A percentile compares a stretch with the other conserved stretches of the same genome.
Evolutionary conservation across 2,113 vertebrate genomes (phyloP).

Genomic region (Lampris incognitus): DNA sequence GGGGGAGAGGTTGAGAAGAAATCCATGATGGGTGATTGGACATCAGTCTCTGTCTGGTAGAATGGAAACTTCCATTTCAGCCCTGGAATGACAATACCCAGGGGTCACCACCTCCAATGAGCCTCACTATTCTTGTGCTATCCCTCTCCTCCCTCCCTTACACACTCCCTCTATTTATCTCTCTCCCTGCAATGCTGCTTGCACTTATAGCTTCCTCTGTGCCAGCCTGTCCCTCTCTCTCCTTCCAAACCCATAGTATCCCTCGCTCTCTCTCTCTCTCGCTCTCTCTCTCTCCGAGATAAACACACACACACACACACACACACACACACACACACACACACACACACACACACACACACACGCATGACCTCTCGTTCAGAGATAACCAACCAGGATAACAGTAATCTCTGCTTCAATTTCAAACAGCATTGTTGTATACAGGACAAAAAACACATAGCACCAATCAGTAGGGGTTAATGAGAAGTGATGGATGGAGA

Average conservation of each 20-base stretch:
- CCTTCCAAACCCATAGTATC: neutral
- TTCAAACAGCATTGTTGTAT: neutral
- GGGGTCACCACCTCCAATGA: conserved; percentile 3
- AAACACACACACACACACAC: neutral
- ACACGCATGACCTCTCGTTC: neutral
- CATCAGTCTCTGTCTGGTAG: conserved; percentile 28
- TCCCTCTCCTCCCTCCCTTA: neutral
- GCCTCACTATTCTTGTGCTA: neutral
- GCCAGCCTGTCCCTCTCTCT: neutral
- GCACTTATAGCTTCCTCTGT: neutral
- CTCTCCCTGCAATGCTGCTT: neutral
- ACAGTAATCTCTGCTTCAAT: neutral
- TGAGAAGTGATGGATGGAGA: neutral
- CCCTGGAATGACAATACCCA: conserved; percentile 12
- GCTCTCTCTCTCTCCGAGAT: neutral
- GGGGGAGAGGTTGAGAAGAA: neutral
- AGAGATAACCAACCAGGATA: neutral
- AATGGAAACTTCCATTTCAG: neutral
- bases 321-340: neutral
- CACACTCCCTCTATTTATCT: neutral
- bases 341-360: neutral
- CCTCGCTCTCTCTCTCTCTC: neutral
- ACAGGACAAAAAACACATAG: neutral
- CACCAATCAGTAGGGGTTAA: neutral
- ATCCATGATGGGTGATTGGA: neutral